A percentile compares a stretch with the other conserved stretches of the same genome.
Evolutionary conservation across 2,113 vertebrate genomes (phyloP).

Genomic region (Ascaphus truei): DNA sequence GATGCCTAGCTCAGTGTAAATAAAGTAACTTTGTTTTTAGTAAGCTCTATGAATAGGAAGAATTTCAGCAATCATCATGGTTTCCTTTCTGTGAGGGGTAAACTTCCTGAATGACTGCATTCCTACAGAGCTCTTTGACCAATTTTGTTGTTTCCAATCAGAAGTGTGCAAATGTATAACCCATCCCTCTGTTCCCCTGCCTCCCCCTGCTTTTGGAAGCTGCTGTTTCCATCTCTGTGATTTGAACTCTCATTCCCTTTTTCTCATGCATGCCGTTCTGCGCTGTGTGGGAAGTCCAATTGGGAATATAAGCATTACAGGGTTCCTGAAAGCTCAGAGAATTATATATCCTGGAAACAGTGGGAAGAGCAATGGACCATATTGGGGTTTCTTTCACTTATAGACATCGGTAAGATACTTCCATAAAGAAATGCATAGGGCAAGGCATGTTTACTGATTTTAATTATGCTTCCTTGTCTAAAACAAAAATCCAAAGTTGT

Average conservation of each 20-base stretch:
- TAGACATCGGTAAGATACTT: conserved; percentile 51
- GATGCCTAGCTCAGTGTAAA: no score
- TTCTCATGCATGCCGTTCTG: background rate
- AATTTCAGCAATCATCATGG: background rate
- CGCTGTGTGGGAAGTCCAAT: conserved; percentile 14
- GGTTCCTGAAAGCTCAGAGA: background rate
- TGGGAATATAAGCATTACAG: background rate
- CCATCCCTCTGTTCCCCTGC: conserved; percentile 20
- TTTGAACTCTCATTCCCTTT: conserved; percentile 35
- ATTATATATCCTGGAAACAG: no score
- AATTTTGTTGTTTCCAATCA: conserved; percentile 42
- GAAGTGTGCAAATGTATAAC: conserved; percentile 5
- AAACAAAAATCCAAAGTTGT: no score
- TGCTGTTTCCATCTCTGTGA: conserved; percentile 39
- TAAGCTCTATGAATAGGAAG: no score
- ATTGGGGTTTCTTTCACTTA: conserved; percentile 18
- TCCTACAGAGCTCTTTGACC: conserved; percentile 40
- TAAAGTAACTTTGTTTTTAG: no score
- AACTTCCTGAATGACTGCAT: conserved; percentile 52
- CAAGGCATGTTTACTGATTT: background rate
- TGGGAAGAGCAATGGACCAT: conserved; percentile 6
- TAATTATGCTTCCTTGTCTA: no score
- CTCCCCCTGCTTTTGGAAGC: conserved; percentile 12
- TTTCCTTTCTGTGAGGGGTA: conserved; percentile 25
- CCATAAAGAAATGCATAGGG: background rate